Conservation (phyloP, 1,140 invertebrate species). For the Aleiodes sp. region DNA sequence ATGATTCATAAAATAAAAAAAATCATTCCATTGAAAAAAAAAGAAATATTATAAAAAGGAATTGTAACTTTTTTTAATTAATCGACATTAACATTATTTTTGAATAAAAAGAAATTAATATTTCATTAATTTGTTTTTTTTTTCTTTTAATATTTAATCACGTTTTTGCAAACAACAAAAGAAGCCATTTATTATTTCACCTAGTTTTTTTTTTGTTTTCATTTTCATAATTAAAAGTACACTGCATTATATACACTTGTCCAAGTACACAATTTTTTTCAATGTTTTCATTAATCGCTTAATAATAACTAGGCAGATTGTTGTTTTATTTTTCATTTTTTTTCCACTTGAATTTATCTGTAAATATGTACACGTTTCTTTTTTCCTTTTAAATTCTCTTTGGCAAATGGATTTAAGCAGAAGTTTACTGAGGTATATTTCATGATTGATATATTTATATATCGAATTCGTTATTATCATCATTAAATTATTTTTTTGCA, state of each 20-base stretch:
- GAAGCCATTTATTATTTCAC: conserved; percentile 65
- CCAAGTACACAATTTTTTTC: conserved; percentile 60
- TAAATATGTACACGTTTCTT: conserved; percentile 42
- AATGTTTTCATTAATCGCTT: conserved; percentile 46
- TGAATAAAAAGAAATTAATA: conserved; percentile 12
- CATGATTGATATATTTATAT: conserved; percentile 25
- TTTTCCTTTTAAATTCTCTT: conserved; percentile 13
- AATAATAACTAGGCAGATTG: conserved; percentile 63
- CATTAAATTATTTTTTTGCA: background rate
- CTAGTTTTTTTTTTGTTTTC: conserved; percentile 41
- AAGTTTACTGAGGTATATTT: conserved; percentile 28
- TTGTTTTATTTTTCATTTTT: conserved; percentile 51
- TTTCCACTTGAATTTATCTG: background rate
- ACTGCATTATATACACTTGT: conserved; percentile 67
- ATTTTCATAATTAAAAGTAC: conserved; percentile 67
- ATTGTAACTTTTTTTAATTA: background rate
- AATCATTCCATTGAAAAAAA: too few species aligned
- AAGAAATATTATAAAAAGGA: too few species aligned
- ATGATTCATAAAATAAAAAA: conserved; percentile 32
- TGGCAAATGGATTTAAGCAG: conserved; percentile 29
- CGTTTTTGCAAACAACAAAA: conserved; percentile 66
- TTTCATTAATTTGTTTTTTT: background rate
- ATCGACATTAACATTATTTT: conserved; percentile 19
- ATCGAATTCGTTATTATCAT: background rate
- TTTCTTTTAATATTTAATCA: conserved; percentile 23